These are phyloP conservation scores for Microchrysa polita DNA, from an alignment of 2,888 invertebrate genomes.

Conservation along the genomic window DNA sequence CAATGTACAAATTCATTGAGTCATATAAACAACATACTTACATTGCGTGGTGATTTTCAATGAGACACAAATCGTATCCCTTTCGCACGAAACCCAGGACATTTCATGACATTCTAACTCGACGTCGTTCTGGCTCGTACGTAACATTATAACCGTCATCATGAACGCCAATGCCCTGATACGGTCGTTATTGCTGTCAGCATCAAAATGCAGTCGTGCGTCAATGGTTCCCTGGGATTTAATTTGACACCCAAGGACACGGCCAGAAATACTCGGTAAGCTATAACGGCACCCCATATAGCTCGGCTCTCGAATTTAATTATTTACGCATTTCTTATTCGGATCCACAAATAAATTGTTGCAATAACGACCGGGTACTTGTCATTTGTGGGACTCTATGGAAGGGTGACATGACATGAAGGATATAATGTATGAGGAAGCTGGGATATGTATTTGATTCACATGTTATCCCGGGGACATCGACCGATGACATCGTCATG, in stretches of 20 bases:
- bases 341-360: slow-evolving; percentile 47
- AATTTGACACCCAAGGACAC: slow-evolving; percentile 5
- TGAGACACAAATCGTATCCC: slow-evolving; percentile 19
- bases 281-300: slow-evolving; percentile 15
- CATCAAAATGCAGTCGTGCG: slow-evolving; percentile 40
- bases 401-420: slow-evolving; percentile 1
- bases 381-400: slow-evolving; percentile 23
- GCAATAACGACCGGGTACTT: slow-evolving; percentile 43
- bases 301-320: slow-evolving; percentile 48
- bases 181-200: slow-evolving; percentile 25
- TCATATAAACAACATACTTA: too few species aligned
- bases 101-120: slow-evolving; percentile 8
- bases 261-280: slow-evolving; percentile 5
- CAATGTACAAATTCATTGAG: too few species aligned
- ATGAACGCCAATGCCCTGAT: neutral
- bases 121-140: too few species aligned
- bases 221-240: slow-evolving; percentile 36
- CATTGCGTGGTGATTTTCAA: too few species aligned
- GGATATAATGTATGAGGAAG: neutral
- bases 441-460: neutral
- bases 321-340: slow-evolving; percentile 48
- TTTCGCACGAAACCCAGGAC: neutral
- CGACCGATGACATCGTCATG: slow-evolving; percentile 2
- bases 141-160: slow-evolving; percentile 20
- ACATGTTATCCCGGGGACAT: neutral